Percentiles rank a stretch among this genome's conserved stretches.
Conservation (phyloP, 2,888 invertebrate species). For the Lasius platythorax region DNA sequence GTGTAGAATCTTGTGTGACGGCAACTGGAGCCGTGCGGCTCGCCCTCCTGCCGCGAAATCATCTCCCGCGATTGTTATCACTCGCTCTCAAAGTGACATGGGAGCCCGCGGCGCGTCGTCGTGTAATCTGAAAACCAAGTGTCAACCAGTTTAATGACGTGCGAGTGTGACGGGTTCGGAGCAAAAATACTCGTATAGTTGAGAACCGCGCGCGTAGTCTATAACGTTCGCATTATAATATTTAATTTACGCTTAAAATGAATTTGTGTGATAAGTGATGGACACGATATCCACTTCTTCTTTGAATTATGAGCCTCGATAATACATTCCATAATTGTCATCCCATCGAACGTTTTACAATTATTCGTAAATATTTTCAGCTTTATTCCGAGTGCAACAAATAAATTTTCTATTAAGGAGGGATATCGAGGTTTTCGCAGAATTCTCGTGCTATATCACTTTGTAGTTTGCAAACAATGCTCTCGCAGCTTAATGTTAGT, state of each 20-base stretch:
- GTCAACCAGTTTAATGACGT: background rate
- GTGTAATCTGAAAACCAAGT: conserved; percentile 17
- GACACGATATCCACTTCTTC: background rate
- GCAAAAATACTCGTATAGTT: background rate
- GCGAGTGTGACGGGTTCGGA: background rate
- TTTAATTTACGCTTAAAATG: conserved; percentile 13
- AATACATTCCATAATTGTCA: conserved; percentile 26
- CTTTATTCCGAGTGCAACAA: background rate
- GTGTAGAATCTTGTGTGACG: conserved; percentile 54
- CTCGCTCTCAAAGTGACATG: background rate
- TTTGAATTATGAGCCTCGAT: background rate
- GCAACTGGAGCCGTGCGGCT: conserved; percentile 72
- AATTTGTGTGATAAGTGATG: conserved; percentile 21
- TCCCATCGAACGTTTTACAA: background rate
- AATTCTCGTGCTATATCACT: conserved; percentile 34
- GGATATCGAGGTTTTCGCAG: conserved; percentile 4
- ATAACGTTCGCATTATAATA: conserved; percentile 14
- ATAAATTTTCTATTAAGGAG: conserved; percentile 14
- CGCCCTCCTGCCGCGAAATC: conserved; percentile 68
- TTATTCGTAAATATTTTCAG: background rate
- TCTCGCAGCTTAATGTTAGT: background rate
- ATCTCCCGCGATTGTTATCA: conserved; percentile 64
- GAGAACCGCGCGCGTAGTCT: background rate
- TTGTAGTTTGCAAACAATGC: conserved; percentile 33
- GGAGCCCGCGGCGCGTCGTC: background rate